A percentile compares a stretch with the other conserved stretches of the same genome.
phyloP scores from a whole-genome alignment of 2,888 invertebrate genomes.

The Mythimna vitellina region DNA sequence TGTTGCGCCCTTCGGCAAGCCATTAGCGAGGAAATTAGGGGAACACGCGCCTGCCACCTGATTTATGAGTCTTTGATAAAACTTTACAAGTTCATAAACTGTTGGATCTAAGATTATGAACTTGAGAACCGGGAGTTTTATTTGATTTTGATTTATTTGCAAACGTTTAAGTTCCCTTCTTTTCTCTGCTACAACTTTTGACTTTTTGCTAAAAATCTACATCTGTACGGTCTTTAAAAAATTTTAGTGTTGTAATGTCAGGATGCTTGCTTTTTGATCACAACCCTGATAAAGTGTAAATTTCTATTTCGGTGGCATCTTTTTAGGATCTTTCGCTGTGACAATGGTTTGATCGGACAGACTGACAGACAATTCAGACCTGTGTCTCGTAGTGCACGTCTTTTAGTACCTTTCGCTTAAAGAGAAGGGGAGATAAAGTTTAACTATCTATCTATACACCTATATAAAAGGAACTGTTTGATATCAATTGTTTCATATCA shows the following conservation, averaged over 20 bases:
- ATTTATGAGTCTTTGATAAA: conserved; percentile 66
- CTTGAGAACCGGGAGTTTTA: conserved; percentile 13
- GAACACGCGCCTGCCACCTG: conserved; percentile 70
- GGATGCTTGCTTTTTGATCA: not conserved
- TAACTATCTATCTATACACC: too few species aligned
- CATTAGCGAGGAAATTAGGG: conserved; percentile 77
- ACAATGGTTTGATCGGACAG: not conserved
- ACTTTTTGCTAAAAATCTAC: not conserved
- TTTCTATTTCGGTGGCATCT: not conserved
- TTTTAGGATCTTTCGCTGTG: not conserved
- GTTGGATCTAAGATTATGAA: conserved; percentile 33
- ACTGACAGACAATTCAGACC: not conserved
- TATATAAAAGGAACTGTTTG: too few species aligned
- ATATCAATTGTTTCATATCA: too few species aligned
- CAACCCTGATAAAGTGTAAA: not conserved
- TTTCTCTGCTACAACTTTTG: not conserved
- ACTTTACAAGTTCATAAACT: conserved; percentile 58
- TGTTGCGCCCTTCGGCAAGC: conserved; percentile 79
- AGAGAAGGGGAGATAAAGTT: too few species aligned
- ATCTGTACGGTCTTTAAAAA: not conserved
- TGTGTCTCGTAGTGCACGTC: not conserved
- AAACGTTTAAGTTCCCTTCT: not conserved
- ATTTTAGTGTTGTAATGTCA: not conserved
- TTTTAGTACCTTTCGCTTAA: not conserved
- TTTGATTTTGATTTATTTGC: conserved; percentile 23